A percentile compares a stretch with the other conserved stretches of the same genome.
Evolutionary conservation across 2,113 vertebrate genomes (phyloP).

Genomic region (Myrmophylax atrothorax): DNA sequence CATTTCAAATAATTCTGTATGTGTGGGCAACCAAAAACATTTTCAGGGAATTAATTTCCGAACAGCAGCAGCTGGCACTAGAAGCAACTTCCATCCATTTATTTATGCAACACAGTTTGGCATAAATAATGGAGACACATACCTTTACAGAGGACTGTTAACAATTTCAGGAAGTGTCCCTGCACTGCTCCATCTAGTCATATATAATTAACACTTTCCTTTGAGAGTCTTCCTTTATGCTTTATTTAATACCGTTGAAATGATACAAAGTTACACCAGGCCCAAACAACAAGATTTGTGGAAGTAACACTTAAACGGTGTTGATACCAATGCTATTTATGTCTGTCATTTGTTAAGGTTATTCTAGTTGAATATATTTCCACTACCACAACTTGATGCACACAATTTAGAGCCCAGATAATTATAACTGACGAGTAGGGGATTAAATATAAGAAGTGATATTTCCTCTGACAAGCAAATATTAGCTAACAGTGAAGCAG

Average conservation of each 20-base stretch:
- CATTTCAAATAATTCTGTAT: neutral
- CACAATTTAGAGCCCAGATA: neutral
- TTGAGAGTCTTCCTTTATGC: neutral
- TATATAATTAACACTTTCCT: neutral
- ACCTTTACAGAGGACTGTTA: neutral
- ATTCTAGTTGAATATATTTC: slow-evolving; percentile 3
- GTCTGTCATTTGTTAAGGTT: neutral
- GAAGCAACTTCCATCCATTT: neutral
- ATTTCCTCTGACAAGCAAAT: neutral
- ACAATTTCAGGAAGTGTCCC: neutral
- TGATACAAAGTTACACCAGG: neutral
- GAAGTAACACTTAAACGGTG: neutral
- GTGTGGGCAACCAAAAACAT: neutral
- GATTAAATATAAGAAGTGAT: neutral
- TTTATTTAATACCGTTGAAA: neutral
- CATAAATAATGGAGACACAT: neutral
- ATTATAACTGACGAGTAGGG: neutral
- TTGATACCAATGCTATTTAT: neutral
- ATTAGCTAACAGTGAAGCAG: slow-evolving; percentile 7
- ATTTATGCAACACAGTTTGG: neutral
- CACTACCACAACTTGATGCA: neutral
- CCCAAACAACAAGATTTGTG: neutral
- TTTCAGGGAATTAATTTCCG: neutral
- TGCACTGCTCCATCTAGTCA: neutral
- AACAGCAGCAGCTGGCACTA: neutral